Base-by-base conservation (phyloP, 2,888 invertebrate genomes). In the Boloria selene region DNA sequence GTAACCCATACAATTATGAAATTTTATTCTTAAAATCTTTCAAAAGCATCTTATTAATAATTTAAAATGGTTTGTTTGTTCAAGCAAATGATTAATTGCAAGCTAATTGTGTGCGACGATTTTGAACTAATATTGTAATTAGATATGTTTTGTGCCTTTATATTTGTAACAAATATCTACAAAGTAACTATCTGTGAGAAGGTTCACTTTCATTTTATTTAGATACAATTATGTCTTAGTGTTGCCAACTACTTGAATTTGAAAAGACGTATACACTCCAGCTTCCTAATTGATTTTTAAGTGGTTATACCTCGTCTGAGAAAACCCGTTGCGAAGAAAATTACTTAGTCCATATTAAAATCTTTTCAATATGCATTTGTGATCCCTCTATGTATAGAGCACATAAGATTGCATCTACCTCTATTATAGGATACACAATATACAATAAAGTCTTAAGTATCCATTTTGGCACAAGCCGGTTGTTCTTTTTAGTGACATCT, bases 391-490 rank as follows among this genome's bases (percentile, higher is more conserved):
- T 54, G 38, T 53, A 45, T 63, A 59, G 51, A 56, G 63, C 61
- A 55, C 61, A 65, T 22, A 22, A 68, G 65, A 69, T 69, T 58
- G 54, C 62, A 65, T 67, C 64, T 54, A 64, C 67, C 55, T 53
- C 31, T 62, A 61, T 67, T 67, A 55, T 69, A 31, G 61, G 31
- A 60, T 16, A 64, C 50, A 62, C 50, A 63, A 14, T 49, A 49
- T 38, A 45, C 44, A 18, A 53, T 42, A 67, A 67, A 47, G 52
- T 18, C 67, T 55, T 71, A 74, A 71, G 73, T 72, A 71, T 73
- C 70, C 74, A 68, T 74, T 73, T 75, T 73, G 76, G 74, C 77
- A 72, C 75, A 76, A 76, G 75, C 77, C 74, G 77, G 77, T 77
- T 77, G 72, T 65, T 68, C 70, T 70, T 71, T 73, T 72, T 61